phyloP scores from a whole-genome alignment of 2,113 vertebrate species.

The Lophius piscatorius region DNA sequence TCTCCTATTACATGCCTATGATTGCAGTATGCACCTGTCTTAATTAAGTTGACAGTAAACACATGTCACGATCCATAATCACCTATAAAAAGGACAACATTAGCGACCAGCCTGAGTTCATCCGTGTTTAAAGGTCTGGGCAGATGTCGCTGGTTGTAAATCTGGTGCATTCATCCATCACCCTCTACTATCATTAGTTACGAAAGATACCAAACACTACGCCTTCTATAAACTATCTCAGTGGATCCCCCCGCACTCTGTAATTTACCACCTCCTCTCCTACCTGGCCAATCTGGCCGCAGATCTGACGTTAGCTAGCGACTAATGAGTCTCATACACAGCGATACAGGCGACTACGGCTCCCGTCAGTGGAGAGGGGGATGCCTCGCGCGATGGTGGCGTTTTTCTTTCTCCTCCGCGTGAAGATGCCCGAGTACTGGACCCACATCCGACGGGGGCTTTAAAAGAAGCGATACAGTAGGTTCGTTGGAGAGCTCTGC shows the following conservation, averaged over 20 bases:
- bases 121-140: conserved; percentile 37
- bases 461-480: conserved; percentile 20
- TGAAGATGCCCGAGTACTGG: conserved; percentile 24
- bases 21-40: conserved; percentile 45
- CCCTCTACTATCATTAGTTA: conserved; percentile 14
- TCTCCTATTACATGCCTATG: conserved; percentile 4
- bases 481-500: conserved; percentile 50
- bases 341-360: conserved; percentile 39
- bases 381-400: conserved; percentile 27
- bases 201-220: conserved; percentile 4
- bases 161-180: conserved; percentile 78
- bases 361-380: conserved; percentile 26
- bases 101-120: not conserved
- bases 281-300: conserved; percentile 35
- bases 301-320: conserved; percentile 57
- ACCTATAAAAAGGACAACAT: not conserved
- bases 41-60: conserved; percentile 35
- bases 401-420: conserved; percentile 21
- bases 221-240: not conserved
- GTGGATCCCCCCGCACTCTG: conserved; percentile 1
- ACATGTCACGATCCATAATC: conserved; percentile 18
- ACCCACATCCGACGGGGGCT: conserved; percentile 15
- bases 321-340: conserved; percentile 49
- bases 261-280: conserved; percentile 14
- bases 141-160: conserved; percentile 43